A percentile compares a stretch with the other conserved stretches of the same genome.
phyloP scores from a whole-genome alignment of 2,113 vertebrate species.

The Sturnus vulgaris region DNA sequence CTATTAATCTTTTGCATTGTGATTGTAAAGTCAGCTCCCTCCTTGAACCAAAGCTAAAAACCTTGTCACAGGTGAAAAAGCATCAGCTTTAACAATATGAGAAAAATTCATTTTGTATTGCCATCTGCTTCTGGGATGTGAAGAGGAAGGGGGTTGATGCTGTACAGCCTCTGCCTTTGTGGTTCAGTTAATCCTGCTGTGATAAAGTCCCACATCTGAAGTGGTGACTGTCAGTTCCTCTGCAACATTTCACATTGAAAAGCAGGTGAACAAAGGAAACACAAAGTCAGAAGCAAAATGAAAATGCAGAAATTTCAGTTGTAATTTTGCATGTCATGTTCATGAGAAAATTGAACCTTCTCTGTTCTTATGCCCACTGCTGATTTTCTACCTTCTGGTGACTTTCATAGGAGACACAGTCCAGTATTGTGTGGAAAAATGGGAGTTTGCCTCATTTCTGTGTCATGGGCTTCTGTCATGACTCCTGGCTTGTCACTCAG shows the following conservation, averaged over 20 bases:
- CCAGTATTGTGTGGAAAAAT: not conserved
- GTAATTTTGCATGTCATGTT: not conserved
- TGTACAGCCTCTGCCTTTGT: not conserved
- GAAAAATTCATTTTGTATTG: slow-evolving; percentile 22
- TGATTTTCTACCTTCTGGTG: not conserved
- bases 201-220: slow-evolving; percentile 30
- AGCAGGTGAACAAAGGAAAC: not conserved
- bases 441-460: not conserved
- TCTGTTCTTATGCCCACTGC: not conserved
- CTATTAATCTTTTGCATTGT: not conserved
- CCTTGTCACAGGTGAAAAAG: not conserved
- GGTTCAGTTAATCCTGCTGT: slow-evolving; percentile 28
- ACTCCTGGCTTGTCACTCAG: not conserved
- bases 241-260: not conserved
- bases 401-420: not conserved
- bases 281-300: not conserved
- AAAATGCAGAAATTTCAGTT: not conserved
- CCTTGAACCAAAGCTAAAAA: not conserved
- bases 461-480: not conserved
- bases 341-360: not conserved
- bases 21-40: not conserved
- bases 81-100: not conserved
- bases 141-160: not conserved
- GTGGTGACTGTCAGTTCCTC: not conserved
- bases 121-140: slow-evolving; percentile 50